phyloP scores from a whole-genome alignment of 2,888 invertebrate genomes.

The Conomelus anceps region DNA sequence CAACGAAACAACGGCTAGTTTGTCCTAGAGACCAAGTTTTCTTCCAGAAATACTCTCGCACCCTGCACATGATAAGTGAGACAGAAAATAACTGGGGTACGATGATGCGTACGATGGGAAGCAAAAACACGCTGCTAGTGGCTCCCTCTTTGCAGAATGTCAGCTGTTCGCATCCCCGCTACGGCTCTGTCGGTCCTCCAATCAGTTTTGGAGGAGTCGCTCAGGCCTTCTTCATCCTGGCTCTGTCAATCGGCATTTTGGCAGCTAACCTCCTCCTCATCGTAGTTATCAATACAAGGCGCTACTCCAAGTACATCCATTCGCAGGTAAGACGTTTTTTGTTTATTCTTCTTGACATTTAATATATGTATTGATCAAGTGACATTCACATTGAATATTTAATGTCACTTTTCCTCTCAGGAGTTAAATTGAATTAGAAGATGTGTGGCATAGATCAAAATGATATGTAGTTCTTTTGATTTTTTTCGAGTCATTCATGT shows the following conservation, averaged over 20 bases:
- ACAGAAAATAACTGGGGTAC: neutral
- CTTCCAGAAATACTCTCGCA: neutral
- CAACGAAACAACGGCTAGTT: too few relatives aligned
- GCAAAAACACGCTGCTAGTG: constrained; percentile 58
- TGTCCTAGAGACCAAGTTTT: neutral
- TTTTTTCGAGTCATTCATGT: too few relatives aligned
- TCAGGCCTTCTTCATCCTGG: constrained; percentile 68
- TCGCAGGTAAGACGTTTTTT: constrained; percentile 70
- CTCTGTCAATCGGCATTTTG: constrained; percentile 70
- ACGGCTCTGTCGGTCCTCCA: constrained; percentile 36
- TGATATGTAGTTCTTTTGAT: too few relatives aligned
- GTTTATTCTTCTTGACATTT: neutral
- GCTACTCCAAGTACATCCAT: constrained; percentile 68
- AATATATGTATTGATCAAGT: too few relatives aligned
- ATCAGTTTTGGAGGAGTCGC: constrained; percentile 64
- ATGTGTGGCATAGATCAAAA: too few relatives aligned
- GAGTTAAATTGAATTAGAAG: too few relatives aligned
- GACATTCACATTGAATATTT: too few relatives aligned
- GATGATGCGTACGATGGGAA: constrained; percentile 26
- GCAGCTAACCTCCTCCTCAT: constrained; percentile 73
- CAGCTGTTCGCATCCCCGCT: constrained; percentile 68
- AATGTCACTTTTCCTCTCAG: too few relatives aligned
- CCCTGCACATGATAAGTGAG: neutral
- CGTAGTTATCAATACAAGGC: constrained; percentile 72
- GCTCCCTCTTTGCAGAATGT: constrained; percentile 76